Base-by-base conservation (phyloP, 1,140 invertebrate genomes). In the Drosophila hydei region DNA sequence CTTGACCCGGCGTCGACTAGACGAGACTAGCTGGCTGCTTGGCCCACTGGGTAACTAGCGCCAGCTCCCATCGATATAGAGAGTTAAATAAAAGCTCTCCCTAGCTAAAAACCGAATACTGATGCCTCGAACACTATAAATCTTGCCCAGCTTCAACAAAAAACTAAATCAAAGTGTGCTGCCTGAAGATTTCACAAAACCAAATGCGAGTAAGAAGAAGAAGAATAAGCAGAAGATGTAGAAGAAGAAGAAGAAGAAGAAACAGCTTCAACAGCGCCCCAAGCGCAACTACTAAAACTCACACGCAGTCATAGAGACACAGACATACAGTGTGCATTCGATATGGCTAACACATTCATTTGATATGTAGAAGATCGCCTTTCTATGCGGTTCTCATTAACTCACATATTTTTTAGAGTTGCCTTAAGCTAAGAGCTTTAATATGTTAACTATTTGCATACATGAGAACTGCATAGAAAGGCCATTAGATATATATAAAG, bases 131-230 rank as follows among this genome's bases (percentile, higher is more conserved):
- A 55, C 72, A 80, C 83, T 73, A 88, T 87, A 87, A 88, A 88
- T 88, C 83, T 88, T 79, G 75, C 47, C 11, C 43, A 23, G 43
- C 58, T 54, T 48, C 47, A 47, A 70, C 40, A 74, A 72, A 64
- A 60, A 65, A 70, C 64, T 55, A 74, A 77, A 81, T 83, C 79
- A 71, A 83, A 81, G 79, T 81, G 78, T 79, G 77, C 73, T 65
- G 62, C 36, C 45, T 71, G 63, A 73, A 69, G 78, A 88, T 76
- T 77, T 87, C 61, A 61, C 70, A 55, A 68, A 73, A 61, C 62
- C 36, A 48, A 77, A 75, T 48, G 14, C 18, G 33, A 18, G 33
- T 27, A 58, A 43, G 68, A 62, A 33, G 71, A 40, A 30, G 48
- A 48, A 50, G 73, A 70, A 51, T 58, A 64, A 64, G 36, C 3